Evolutionary conservation across 2,797 vertebrate genomes (phyloP), one percentile per base, ranked within the genome.

Genomic region (Dipus sagitta): DNA sequence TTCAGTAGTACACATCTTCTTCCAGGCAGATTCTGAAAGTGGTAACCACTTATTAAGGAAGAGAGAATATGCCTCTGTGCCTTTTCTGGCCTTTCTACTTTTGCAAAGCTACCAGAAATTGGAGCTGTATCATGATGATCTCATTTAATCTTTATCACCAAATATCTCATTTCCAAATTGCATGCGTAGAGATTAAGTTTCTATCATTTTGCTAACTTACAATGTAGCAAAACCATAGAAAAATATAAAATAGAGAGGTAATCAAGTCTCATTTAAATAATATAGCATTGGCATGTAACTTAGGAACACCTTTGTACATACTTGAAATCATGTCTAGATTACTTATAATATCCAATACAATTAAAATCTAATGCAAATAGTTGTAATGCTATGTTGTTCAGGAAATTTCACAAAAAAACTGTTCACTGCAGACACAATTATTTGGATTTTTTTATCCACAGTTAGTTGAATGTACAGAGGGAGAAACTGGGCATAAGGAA

Each of bases 31-130:
- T 4, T 47, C 10, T 7, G 13, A 87, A 65, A 11, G 20, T n/a
- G 23, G 13, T 52, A 4, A 26, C 24, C 42, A 65, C 1, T 10
- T 32, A 34, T 3, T 28, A 75, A 64, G 11, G 24, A 13, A 75
- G 1, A 64, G 28, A 12, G 0, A 24, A 10, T 14, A 26, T 24
- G 52, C 14, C 6, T 1, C 1, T 17, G 9, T 38, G 54, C 75
- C 71, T 75, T 2, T 42, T 76, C 21, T 76, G 60, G 2, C 15
- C 21, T 87, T 14, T 76, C 26, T 75, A 1, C 18, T 15, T 64
- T 75, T 47, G 4, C 62, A 47, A 23, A n/a, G 20, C 20, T 62
- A 20, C 28, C 21, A 21, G 4, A 6, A 12, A 42, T 76, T 14
- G 28, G 21, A 15, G 4, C 20, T 47, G 12, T 7, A 67, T 38